These are phyloP conservation scores for Thelaira solivaga DNA, from an alignment of 2,888 invertebrate genomes.

Conservation along the genomic window DNA sequence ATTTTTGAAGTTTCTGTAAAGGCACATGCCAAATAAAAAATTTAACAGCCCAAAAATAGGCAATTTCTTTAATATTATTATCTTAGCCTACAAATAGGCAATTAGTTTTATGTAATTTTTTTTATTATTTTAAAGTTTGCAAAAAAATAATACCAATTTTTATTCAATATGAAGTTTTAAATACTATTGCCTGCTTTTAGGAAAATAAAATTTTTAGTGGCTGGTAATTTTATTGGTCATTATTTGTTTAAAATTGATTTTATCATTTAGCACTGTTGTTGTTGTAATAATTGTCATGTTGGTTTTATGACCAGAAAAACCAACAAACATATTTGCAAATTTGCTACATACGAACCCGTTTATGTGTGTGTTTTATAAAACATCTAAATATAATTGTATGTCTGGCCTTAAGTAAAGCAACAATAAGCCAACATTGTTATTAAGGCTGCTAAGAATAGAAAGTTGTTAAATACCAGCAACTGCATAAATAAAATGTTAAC, in stretches of 20 bases:
- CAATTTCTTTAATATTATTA: no score
- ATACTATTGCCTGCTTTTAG: neutral
- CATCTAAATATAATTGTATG: conserved; percentile 47
- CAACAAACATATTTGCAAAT: conserved; percentile 50
- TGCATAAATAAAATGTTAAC: conserved; percentile 40
- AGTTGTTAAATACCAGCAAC: conserved; percentile 41
- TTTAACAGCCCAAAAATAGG: no score
- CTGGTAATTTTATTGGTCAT: neutral
- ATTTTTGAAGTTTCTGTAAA: no score
- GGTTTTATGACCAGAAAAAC: conserved; percentile 12
- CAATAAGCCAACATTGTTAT: neutral
- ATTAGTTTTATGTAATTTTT: no score
- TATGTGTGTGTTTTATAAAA: conserved; percentile 22
- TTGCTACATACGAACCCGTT: neutral
- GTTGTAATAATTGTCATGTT: conserved; percentile 43
- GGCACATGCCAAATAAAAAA: no score
- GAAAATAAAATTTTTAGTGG: neutral
- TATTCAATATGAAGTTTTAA: neutral
- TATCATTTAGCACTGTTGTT: conserved; percentile 36
- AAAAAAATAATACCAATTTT: neutral
- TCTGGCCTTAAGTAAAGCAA: conserved; percentile 11
- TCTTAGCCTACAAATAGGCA: no score
- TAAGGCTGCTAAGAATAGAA: neutral
- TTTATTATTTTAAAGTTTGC: neutral
- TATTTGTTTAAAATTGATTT: conserved; percentile 7